phyloP scores from a whole-genome alignment of 2,797 vertebrate genomes.

The Pangasius larnaudii region DNA sequence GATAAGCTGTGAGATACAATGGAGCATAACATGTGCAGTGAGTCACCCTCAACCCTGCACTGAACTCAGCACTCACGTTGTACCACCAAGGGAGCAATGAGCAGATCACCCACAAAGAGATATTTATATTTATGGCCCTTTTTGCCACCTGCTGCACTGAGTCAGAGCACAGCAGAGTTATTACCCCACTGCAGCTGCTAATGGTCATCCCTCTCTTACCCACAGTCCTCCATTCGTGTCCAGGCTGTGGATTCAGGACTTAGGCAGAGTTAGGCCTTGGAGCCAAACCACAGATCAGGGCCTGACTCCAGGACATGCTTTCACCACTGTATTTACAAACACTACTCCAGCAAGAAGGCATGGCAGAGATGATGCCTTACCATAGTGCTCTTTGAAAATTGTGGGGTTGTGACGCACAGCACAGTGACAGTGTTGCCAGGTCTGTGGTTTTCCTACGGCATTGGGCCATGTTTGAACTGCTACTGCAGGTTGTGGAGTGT shows the following conservation, averaged over 20 bases:
- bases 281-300: constrained; percentile 39
- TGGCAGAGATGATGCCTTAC: constrained; percentile 8
- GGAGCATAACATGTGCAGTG: neutral
- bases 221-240: constrained; percentile 41
- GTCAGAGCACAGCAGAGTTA: constrained; percentile 41
- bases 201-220: constrained; percentile 34
- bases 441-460: neutral
- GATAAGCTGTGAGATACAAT: neutral
- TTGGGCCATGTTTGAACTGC: neutral
- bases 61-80: neutral
- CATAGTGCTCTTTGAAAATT: neutral
- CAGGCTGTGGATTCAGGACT: constrained; percentile 22
- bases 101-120: constrained; percentile 16
- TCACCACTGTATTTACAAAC: constrained; percentile 56
- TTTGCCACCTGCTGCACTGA: constrained; percentile 44
- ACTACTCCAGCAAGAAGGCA: constrained; percentile 41
- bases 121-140: constrained; percentile 49
- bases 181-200: constrained; percentile 21
- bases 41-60: neutral
- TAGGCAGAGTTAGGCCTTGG: constrained; percentile 15
- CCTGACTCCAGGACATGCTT: constrained; percentile 39
- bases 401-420: neutral
- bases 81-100: constrained; percentile 15
- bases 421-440: neutral
- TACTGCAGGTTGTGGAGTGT: neutral